Evolutionary conservation across 2,113 vertebrate species (phyloP), one percentile per base, ranked within the genome.

Genomic region (Butastur rufipennis): DNA sequence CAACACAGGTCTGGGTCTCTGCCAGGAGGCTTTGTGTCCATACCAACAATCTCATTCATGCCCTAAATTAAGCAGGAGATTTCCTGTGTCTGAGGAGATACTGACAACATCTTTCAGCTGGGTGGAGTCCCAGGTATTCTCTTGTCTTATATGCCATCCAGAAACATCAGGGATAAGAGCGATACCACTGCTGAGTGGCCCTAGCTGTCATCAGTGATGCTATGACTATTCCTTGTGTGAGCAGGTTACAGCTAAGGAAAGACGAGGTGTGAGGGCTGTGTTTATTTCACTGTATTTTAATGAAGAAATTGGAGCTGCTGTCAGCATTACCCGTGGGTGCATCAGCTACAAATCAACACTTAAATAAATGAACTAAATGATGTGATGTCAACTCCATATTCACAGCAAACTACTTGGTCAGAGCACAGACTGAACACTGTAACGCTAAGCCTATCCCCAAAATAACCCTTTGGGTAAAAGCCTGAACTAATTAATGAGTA

Each of bases 221-320:
- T n/a, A 71, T 97, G 96, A 97, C 50, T 95, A 4, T 62, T 86
- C 63, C 82, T 78, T 95, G 79, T 88, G 90, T 42, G 93, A 96
- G 90, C 88, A 96, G 92, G 90, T 94, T 95, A 94, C 63, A 86
- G 92, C 85, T 67, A 93, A 94, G 92, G 92, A 79, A 88, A 71
- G 88, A 71, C 21, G 9, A 96, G 94, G 95, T 96, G 96, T 96
- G 96, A 96, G 95, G 93, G 66, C 87, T 96, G 95, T 95, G 92
- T 96, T 97, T 95, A 95, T 96, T 96, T 95, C 79, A 9, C 88
- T 97, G 90, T 86, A 23, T 96, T 97, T 97, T 97, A 97, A 97
- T 97, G 92, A 96, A 94, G 92, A 83, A 96, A 96, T 91, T 83
- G 94, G 90, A 95, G 92, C 88, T 97, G 95, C 88, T 96, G 95